phyloP scores from a whole-genome alignment of 2,113 vertebrate genomes.

The Myotis brandtii region DNA sequence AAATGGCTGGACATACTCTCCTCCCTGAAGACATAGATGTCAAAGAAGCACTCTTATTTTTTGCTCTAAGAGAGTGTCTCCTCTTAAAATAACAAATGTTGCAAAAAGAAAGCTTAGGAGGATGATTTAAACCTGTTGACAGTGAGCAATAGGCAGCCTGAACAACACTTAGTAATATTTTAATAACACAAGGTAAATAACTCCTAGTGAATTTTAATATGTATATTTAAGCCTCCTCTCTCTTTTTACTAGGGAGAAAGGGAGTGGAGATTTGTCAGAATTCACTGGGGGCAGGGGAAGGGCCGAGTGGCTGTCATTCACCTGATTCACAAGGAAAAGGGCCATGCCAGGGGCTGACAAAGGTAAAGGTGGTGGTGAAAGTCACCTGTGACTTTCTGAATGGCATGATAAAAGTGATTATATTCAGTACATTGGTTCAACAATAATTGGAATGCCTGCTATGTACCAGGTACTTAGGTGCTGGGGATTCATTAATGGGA shows the following conservation, averaged over 20 bases:
- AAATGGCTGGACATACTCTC: constrained; percentile 26
- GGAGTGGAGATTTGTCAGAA: background rate
- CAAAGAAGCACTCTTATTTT: background rate
- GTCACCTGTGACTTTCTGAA: background rate
- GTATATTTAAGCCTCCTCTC: background rate
- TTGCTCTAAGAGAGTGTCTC: constrained; percentile 12
- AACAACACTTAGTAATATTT: background rate
- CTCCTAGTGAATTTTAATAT: background rate
- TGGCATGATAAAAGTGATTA: background rate
- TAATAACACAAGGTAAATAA: constrained; percentile 9
- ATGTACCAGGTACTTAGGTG: background rate
- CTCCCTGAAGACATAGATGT: background rate
- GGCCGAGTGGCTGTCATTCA: background rate
- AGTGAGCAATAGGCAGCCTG: background rate
- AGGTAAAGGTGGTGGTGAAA: background rate
- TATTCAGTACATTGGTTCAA: background rate
- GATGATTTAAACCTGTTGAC: background rate
- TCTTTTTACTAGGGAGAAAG: background rate
- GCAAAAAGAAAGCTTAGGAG: constrained; percentile 35
- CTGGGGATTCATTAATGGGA: background rate
- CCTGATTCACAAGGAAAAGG: background rate
- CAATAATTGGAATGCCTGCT: background rate
- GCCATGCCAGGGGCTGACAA: background rate
- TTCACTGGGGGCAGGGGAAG: background rate
- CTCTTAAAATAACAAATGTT: background rate